phyloP scores from a whole-genome alignment of 2,797 vertebrate species.

The Centroberyx gerrardi region DNA sequence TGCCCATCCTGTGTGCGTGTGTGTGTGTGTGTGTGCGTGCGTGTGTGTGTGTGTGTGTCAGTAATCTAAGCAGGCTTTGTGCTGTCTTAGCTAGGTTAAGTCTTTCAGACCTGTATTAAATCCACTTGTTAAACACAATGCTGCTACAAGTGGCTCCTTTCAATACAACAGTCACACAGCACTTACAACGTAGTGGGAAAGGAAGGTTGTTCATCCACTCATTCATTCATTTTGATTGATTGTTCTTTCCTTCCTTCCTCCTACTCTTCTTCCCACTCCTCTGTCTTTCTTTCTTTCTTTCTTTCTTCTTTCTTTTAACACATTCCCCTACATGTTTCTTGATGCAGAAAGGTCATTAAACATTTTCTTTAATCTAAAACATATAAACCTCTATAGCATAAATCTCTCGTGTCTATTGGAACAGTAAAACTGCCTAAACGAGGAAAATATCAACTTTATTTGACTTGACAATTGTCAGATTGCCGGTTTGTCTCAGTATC shows the following conservation, averaged over 20 bases:
- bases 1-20: conserved; percentile 10
- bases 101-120: conserved; percentile 68
- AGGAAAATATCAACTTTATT: conserved; percentile 40
- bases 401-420: not conserved
- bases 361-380: conserved; percentile 40
- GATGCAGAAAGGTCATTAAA: conserved; percentile 11
- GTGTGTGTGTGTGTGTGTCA: conserved; percentile 34
- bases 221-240: conserved; percentile 19
- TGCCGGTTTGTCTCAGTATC: conserved; percentile 42
- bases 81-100: conserved; percentile 58
- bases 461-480: conserved; percentile 57
- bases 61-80: conserved; percentile 74
- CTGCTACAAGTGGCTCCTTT: conserved; percentile 69
- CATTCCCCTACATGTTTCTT: not conserved
- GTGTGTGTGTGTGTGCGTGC: conserved; percentile 26
- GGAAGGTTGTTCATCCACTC: conserved; percentile 23
- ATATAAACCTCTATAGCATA: conserved; percentile 22
- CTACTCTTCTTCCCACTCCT: not conserved
- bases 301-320: conserved; percentile 6
- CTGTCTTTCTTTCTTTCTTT: not conserved
- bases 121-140: conserved; percentile 77
- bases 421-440: conserved; percentile 6
- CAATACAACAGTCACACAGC: conserved; percentile 20
- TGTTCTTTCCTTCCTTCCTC: conserved; percentile 14
- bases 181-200: conserved; percentile 31